Percentiles rank a stretch among this genome's conserved stretches.
Conservation (phyloP, 92 coral and sea anemone genomes). For the Epizoanthus illoricatus region DNA sequence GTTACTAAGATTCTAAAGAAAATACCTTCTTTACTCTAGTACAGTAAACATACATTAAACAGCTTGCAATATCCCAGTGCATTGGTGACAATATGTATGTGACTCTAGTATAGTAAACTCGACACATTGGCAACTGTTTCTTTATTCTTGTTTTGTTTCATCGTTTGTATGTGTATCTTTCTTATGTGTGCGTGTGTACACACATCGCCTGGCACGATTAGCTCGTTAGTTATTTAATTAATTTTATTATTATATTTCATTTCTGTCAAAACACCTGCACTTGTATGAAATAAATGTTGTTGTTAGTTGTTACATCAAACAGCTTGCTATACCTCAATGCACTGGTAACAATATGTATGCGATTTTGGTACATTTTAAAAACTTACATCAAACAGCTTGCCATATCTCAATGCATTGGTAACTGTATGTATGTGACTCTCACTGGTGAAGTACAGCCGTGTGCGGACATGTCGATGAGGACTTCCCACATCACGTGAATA, state of each 20-base stretch:
- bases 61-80: constrained; percentile 10
- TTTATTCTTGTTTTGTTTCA: too few relatives aligned
- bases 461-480: constrained; percentile 95
- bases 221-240: background rate
- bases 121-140: background rate
- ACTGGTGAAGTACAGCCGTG: constrained; percentile 94
- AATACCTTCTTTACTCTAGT: background rate
- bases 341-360: constrained; percentile 82
- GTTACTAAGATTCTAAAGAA: background rate
- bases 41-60: background rate
- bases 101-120: background rate
- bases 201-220: too few relatives aligned
- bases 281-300: too few relatives aligned
- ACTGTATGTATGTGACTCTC: constrained; percentile 95
- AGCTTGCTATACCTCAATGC: constrained; percentile 42
- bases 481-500: constrained; percentile 91
- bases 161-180: too few relatives aligned
- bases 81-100: background rate
- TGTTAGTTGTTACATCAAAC: background rate
- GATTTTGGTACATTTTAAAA: constrained; percentile 53
- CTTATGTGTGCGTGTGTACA: too few relatives aligned
- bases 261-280: background rate
- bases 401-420: constrained; percentile 77
- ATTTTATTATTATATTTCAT: too few relatives aligned
- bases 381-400: constrained; percentile 51